Percentiles rank a stretch among this genome's conserved stretches.
phyloP scores from a whole-genome alignment of 2,113 vertebrate species.

The Columba livia region DNA sequence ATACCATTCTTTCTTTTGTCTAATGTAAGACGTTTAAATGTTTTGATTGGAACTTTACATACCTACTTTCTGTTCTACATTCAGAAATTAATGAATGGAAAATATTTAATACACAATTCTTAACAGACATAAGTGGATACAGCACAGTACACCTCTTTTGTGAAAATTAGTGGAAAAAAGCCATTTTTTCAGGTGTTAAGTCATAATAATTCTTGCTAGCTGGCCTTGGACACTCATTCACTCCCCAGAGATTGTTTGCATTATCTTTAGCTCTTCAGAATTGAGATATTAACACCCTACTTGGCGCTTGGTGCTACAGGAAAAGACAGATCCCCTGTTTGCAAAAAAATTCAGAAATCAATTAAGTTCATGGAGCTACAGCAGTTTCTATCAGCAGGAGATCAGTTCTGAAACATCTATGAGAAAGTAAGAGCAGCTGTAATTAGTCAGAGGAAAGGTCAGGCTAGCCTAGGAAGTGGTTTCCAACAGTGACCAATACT shows the following conservation, averaged over 20 bases:
- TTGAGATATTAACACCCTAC: not conserved
- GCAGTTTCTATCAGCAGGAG: conserved; percentile 5
- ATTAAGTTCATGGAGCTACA: not conserved
- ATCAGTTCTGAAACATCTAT: not conserved
- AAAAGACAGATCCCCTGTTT: not conserved
- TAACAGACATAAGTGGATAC: not conserved
- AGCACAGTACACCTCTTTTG: not conserved
- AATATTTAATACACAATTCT: not conserved
- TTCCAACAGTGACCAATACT: not conserved
- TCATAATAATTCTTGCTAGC: not conserved
- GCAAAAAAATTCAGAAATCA: conserved; percentile 12
- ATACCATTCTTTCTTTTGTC: not conserved
- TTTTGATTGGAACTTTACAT: not conserved
- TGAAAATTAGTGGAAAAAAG: not conserved
- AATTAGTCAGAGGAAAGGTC: not conserved
- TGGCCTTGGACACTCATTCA: not conserved
- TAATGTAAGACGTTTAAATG: not conserved
- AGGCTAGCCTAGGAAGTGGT: not conserved
- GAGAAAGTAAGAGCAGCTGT: not conserved
- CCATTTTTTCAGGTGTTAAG: not conserved
- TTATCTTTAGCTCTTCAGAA: not conserved
- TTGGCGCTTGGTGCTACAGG: not conserved
- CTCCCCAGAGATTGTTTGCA: not conserved
- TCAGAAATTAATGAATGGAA: not conserved
- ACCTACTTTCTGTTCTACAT: not conserved